phyloP scores from a whole-genome alignment of 2,113 vertebrate species.

The Sakesphorus luctuosus region DNA sequence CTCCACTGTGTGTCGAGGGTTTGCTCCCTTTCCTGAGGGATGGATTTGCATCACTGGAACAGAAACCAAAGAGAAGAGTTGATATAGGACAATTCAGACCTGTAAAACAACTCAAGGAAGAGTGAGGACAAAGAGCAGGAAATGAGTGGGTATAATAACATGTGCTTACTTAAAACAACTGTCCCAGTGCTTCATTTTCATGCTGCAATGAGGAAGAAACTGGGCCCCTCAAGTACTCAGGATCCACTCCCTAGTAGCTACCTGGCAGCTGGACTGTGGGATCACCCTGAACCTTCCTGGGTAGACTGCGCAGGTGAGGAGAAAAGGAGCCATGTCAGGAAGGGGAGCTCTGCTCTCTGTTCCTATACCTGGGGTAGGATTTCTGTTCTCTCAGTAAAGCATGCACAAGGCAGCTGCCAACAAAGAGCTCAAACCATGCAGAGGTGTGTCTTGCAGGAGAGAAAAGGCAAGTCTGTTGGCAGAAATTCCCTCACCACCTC shows the following conservation, averaged over 20 bases:
- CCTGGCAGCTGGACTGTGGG: background rate
- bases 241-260: fast-evolving
- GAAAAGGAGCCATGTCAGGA: background rate
- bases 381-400: background rate
- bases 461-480: background rate
- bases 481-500: background rate
- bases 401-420: background rate
- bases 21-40: background rate
- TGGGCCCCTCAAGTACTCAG: background rate
- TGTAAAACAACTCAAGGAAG: background rate
- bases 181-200: background rate
- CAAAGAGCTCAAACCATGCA: background rate
- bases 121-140: background rate
- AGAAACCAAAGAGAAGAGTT: background rate
- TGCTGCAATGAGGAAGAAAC: background rate
- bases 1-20: background rate
- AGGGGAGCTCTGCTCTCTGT: background rate
- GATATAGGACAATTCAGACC: background rate
- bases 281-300: fast-evolving
- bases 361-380: background rate
- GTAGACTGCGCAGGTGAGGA: background rate
- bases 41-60: background rate
- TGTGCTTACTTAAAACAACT: background rate
- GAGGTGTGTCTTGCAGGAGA: background rate
- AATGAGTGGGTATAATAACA: background rate